Evolutionary conservation across 2,888 invertebrate genomes (phyloP), one percentile per base, ranked within the genome.

Genomic region (Agriopis leucophaearia): DNA sequence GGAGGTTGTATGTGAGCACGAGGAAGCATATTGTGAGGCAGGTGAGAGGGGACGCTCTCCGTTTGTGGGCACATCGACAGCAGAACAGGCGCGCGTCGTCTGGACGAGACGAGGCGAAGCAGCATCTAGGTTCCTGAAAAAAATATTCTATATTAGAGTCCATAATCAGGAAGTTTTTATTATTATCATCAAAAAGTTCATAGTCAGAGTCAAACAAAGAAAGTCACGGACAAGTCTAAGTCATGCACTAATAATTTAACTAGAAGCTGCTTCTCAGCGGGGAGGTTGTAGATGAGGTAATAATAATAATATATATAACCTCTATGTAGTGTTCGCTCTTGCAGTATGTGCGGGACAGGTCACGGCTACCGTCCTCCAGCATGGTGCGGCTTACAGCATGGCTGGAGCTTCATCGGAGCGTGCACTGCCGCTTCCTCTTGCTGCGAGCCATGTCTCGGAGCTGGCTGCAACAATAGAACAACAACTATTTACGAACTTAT

Each of bases 1-100:
- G 95, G 58, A 99, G 95, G 73, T 98, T 98, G 94, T 99, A 99
- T 13, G 96, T 96, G 54, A 99, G 95, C 16, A 99, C 98, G 64
- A 99, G 95, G 75, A 96, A 95, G 88, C 97, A 97, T 65, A 97
- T 95, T 16, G 97, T 97, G 47, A 97, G 94, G 78, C 97, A 97
- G 9, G 97, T 97, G 74, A 98, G 94, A 9, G 97, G 95, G 0
- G 97, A 91, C 2, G 90, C 88, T 50, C 86, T 81, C 40, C 91
- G 80, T 55, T 84, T 84, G 75, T 86, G 88, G 0, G 87, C 87
- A 71, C 91, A 91, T 51, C 95, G 95, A 81, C 96, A 96, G 77
- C 91, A 90, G 71, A 80, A 80, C 7, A 57, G 66, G 38, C 61
- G 44, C 18, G 59, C 36, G 70, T 71, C 70, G 9, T 56, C 67